Evolutionary conservation across 2,797 vertebrate species (phyloP), one percentile per base, ranked within the genome.

Genomic region (Acrocephalus scirpaceus): DNA sequence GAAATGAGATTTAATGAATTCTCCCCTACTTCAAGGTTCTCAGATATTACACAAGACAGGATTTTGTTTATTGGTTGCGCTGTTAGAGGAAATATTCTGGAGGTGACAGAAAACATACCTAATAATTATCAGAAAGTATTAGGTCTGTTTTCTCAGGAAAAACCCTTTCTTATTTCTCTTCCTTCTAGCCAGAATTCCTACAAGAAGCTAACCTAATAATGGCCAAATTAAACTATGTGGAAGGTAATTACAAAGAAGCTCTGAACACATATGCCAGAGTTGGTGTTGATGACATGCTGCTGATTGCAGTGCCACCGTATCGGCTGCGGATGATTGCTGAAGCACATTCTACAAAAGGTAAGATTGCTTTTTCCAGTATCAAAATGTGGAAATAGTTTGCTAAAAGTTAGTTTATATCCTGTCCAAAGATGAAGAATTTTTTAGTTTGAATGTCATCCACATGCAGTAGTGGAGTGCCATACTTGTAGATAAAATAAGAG

Each of bases 271-370:
- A 99, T 45, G 97, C 98, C 89, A 98, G 94, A 20, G 98, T 99
- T 30, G 98, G 96, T 85, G 94, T 99, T 38, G 99, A 99, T 17
- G 99, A 99, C 80, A 81, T 99, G 97, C 99, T 98, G 71, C 98
- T 99, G 87, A 97, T 95, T 23, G 98, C 98, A 38, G 98, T 98
- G 69, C 98, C 99, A 21, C 98, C 99, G 0, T 99, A 99, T 90
- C 98, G 99, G 86, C 93, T 99, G 62, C 98, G 99, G 58, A 98
- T 99, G 98, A 99, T 99, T 45, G 99, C 99, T 3, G 99, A 99
- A 96, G 99, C 99, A 1, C 99, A 98, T n/a, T 98, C 99, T 40
- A 99, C 99, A 80, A 99, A 99, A 99, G 99, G 99, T 99, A 86
- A 92, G 95, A 19, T 69, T 75, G n/a, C 14, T 81, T 7, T 69